Base-by-base conservation (phyloP, 2,113 vertebrate genomes). In the Eublepharis macularius region DNA sequence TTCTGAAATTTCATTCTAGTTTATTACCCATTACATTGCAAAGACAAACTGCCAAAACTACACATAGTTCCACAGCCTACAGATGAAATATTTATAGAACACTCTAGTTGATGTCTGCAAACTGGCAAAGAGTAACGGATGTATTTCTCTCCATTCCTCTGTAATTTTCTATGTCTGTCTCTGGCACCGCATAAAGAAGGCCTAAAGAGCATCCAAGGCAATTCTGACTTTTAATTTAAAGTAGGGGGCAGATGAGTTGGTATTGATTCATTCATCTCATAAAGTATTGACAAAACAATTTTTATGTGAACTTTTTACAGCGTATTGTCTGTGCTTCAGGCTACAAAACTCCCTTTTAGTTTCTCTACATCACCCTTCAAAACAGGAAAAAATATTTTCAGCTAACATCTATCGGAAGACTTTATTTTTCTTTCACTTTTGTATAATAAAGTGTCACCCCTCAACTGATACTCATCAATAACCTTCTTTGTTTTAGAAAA, bases 181-280 rank as follows among this genome's bases (percentile, higher is more conserved):
- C 63, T 72, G 83, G 72, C 66, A 80, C 34, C 19, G 19, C 79
- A n/a, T 72, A 54, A 79, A 80, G 43, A 66, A 83, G 72, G 76
- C 76, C 79, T 73, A 85, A 85, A 79, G 76, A 79, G 68, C 49
- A 85, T 63, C 32, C 51, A 79, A 79, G 81, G 51, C 68, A 80
- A 80, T 63, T 85, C 32, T 85, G 39, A 80, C 83, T 85, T 85
- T 85, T 85, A 79, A 85, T 79, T 85, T 79, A 85, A 69, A 80
- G 66, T 4, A 17, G 76, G 36, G 76, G 32, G 65, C 76, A 85
- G 66, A 85, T 63, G 76, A 70, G 51, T 80, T 47, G 66, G 19
- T 85, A 80, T 85, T 85, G 83, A 85, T 85, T 73, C 76, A 85
- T 72, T 72, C 54, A 54, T 79, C 76, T 85, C 76, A 57, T 79